Evolutionary conservation across 2,797 vertebrate genomes (phyloP), one percentile per base, ranked within the genome.

Genomic region (Hybognathus amarus): DNA sequence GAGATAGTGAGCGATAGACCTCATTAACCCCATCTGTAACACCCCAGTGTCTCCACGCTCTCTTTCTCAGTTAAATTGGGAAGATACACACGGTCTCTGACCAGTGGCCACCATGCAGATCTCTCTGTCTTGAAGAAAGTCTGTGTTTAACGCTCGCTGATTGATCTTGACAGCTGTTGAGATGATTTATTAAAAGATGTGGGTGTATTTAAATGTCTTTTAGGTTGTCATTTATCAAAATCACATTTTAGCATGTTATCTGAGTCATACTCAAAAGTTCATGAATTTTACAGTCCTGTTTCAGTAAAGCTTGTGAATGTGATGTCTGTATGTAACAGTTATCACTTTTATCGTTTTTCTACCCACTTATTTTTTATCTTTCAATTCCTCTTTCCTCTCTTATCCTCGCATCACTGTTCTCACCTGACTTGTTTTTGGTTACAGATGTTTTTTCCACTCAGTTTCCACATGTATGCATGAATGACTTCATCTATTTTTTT

Each of bases 191-290:
- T 83, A 18, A 83, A 59, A 68, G 20, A 36, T 77, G 47, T 76
- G 50, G 47, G 61, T 69, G 81, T 45, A 45, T 77, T 83, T 69
- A 77, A 83, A 69, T 83, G 50, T 83, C 73, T 67, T 68, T 59
- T 56, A 47, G 73, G 63, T 56, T 30, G 36, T 59, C 81, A 83
- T 83, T 69, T 83, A 83, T 83, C 73, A 83, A 83, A 77, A 77
- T 77, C 13, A n/a, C 71, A 33, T 59, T 77, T 83, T 76, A 76
- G 12, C 47, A 76, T 45, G 45, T 45, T 59, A 59, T 83, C 17
- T 22, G 81, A 68, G 27, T 77, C 36, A 45, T 61, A 59, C 2
- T 33, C 64, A 77, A 77, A n/a, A 56, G 50, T 59, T 33, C 36
- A 59, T 76, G 73, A 33, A 56, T 76, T 83, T 76, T 66, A 20